Conservation (phyloP, 1,140 invertebrate genomes). For the Listronotus oregonensis region DNA sequence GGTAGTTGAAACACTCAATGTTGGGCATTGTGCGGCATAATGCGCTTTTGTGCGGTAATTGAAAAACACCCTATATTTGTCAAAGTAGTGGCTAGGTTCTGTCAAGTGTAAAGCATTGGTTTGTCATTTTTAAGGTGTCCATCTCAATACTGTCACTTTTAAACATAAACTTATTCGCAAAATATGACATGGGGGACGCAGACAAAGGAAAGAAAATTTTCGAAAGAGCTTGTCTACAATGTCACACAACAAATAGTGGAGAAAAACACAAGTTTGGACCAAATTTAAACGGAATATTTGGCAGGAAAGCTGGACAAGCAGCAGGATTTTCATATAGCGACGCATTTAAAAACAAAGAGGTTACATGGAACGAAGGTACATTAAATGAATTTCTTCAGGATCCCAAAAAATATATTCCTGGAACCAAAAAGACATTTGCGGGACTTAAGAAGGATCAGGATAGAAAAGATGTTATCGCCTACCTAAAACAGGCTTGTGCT, state of each 20-base stretch:
- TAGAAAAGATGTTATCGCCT: constrained; percentile 77
- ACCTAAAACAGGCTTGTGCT: constrained; percentile 42
- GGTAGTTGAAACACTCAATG: too few relatives aligned
- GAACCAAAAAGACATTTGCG: constrained; percentile 85
- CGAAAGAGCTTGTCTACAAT: constrained; percentile 83
- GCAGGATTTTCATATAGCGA: constrained; percentile 82
- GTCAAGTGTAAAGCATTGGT: too few relatives aligned
- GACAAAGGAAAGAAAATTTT: constrained; percentile 93
- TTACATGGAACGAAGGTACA: constrained; percentile 68
- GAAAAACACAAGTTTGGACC: constrained; percentile 90
- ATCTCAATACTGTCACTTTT: too few relatives aligned
- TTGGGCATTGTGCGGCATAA: too few relatives aligned
- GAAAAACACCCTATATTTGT: too few relatives aligned
- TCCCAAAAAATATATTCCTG: constrained; percentile 84
- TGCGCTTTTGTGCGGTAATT: too few relatives aligned
- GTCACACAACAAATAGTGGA: constrained; percentile 82
- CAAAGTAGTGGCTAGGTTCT: too few relatives aligned
- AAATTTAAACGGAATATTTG: constrained; percentile 83
- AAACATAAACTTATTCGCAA: not conserved
- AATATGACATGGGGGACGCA: constrained; percentile 66
- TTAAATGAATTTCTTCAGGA: constrained; percentile 74
- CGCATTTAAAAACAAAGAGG: constrained; percentile 80
- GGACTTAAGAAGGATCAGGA: constrained; percentile 80
- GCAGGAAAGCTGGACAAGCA: constrained; percentile 83
- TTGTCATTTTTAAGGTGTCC: too few relatives aligned